phyloP scores from a whole-genome alignment of 2,113 vertebrate species.

The Corythornis vintsioides region DNA sequence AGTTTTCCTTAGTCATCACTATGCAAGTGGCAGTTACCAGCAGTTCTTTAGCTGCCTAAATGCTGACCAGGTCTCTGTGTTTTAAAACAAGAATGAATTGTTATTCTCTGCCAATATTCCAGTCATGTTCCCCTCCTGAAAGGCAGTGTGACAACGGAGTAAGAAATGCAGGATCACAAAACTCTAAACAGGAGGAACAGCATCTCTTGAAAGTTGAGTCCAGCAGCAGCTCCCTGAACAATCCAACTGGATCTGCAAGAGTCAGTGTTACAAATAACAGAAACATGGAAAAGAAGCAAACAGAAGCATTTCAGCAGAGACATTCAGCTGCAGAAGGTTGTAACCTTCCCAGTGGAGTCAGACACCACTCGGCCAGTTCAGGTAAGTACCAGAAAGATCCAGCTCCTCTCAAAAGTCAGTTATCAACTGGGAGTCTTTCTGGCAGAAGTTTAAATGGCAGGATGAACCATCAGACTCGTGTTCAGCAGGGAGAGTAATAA shows the following conservation, averaged over 20 bases:
- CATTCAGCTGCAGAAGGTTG: not conserved
- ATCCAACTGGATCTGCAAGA: not conserved
- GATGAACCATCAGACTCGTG: not conserved
- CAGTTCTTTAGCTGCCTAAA: not conserved
- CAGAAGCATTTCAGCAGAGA: not conserved
- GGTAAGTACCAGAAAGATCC: constrained; percentile 30
- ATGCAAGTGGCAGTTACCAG: not conserved
- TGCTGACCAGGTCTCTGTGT: not conserved
- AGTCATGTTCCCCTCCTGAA: constrained; percentile 33
- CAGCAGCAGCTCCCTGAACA: constrained; percentile 63
- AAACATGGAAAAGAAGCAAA: not conserved
- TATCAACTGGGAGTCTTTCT: not conserved
- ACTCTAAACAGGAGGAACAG: constrained; percentile 30
- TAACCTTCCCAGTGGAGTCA: not conserved
- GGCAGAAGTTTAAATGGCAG: not conserved
- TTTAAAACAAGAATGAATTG: not conserved
- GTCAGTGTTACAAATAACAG: not conserved
- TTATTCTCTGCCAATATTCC: not conserved
- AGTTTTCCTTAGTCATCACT: not conserved
- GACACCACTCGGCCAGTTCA: not conserved
- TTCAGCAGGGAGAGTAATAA: not conserved
- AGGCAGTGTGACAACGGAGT: not conserved
- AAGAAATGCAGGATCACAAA: not conserved
- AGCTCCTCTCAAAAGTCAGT: not conserved
- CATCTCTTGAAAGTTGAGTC: constrained; percentile 50